phyloP scores from a whole-genome alignment of 2,888 invertebrate species.

The Rutpela maculata region DNA sequence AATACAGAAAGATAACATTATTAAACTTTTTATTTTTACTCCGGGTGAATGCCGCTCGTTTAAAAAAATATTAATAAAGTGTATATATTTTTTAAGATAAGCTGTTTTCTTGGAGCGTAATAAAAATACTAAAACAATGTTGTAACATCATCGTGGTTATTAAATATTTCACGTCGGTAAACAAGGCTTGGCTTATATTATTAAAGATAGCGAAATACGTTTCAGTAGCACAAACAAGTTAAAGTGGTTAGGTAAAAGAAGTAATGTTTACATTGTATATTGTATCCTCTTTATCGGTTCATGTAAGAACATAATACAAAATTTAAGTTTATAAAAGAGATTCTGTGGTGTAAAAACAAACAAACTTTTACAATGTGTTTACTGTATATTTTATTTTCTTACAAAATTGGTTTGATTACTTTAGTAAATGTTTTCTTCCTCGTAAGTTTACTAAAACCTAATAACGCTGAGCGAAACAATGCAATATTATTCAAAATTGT shows the following conservation, averaged over 20 bases:
- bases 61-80: conserved; percentile 15
- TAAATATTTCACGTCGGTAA: conserved; percentile 27
- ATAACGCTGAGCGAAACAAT: background rate
- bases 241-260: conserved; percentile 15
- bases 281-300: conserved; percentile 6
- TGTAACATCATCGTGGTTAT: conserved; percentile 16
- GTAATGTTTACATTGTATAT: conserved; percentile 13
- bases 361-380: background rate
- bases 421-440: background rate
- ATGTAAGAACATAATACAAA: background rate
- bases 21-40: conserved; percentile 19
- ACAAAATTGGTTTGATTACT: background rate
- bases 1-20: conserved; percentile 6
- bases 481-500: background rate
- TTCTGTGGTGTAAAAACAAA: background rate
- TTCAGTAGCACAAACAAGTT: conserved; percentile 17
- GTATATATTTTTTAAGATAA: conserved; percentile 24
- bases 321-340: background rate
- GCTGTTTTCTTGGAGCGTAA: conserved; percentile 15
- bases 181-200: conserved; percentile 14
- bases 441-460: background rate
- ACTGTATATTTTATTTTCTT: background rate
- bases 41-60: background rate
- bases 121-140: conserved; percentile 29
- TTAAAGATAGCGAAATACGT: conserved; percentile 21